Base-by-base conservation (phyloP, 2,797 vertebrate genomes). In the Pseudomugil gertrudae region DNA sequence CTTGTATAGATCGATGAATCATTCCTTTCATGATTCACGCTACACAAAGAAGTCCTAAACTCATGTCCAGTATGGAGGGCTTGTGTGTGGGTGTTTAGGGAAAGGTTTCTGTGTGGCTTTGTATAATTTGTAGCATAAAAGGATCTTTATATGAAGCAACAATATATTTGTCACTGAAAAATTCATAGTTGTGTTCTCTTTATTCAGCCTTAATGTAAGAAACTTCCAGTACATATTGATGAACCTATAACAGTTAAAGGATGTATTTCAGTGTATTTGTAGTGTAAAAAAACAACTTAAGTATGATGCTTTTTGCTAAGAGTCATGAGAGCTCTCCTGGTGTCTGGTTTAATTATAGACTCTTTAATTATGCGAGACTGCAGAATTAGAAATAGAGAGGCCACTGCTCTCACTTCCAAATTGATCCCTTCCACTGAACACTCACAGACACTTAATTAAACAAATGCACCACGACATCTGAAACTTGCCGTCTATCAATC, bases 311-410 rank as follows among this genome's bases (percentile, higher is more conserved):
- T 61, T 63, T 68, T 35, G 13, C 74, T 43, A 36, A 30, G 57
- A 38, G 40, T 76, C 74, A 63, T 33, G 0, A 72, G 76, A 72
- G 74, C 64, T 80, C 62, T 80, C 21, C 68, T 5, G 58, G 62
- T 63, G 64, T 85, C 72, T 60, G 65, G 15, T 86, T 88, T 84
- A 89, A 92, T 87, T 89, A 88, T 71, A 66, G 77, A 76, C 73
- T 40, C 74, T 81, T 87, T 86, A 81, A 90, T 90, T 84, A 83
- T 68, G 77, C 72, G 65, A 66, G 76, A 71, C 80, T 73, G 81
- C 76, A 72, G 79, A 72, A 56, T 24, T 40, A 83, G 73, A 86
- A 81, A 80, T 53, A 65, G 50, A 65, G 50, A 74, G 63, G 58
- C 47, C 57, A 76, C 62, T 4, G 56, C 58, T 81, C 69, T 76